Evolutionary conservation across 2,888 invertebrate species (phyloP).

Genomic region (Cheiracanthium punctorium): DNA sequence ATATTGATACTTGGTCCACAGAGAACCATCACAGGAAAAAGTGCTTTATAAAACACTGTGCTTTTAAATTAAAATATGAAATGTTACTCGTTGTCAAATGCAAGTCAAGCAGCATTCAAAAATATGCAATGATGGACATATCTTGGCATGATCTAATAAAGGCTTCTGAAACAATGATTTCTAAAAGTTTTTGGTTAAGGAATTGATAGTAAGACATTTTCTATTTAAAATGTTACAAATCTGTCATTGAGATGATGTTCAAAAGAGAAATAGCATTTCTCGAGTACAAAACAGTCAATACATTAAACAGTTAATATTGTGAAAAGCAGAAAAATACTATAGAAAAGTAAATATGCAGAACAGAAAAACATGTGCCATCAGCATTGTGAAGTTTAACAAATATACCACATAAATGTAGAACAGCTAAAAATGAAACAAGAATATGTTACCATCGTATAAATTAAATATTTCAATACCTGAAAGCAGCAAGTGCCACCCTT

Average conservation of each 20-base stretch:
- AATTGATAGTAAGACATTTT: background rate
- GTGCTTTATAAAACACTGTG: slow-evolving; percentile 3
- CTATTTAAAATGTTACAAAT: background rate
- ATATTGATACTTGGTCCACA: background rate
- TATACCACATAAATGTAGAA: too few species aligned
- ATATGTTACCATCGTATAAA: too few species aligned
- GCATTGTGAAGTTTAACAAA: too few species aligned
- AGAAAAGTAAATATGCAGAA: too few species aligned
- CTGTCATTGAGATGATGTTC: background rate
- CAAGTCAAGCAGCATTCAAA: slow-evolving; percentile 15
- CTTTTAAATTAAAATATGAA: background rate
- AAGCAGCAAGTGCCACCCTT: too few species aligned
- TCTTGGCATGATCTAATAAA: background rate
- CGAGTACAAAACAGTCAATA: background rate
- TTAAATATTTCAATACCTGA: too few species aligned
- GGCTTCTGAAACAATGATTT: background rate
- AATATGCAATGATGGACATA: background rate
- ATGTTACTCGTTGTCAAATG: slow-evolving; percentile 15
- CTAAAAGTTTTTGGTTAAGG: background rate
- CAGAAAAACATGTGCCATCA: too few species aligned
- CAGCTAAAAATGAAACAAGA: too few species aligned
- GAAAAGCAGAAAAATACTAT: too few species aligned
- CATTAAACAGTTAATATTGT: too few species aligned
- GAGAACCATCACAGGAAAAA: slow-evolving; percentile 10
- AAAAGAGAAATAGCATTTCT: background rate